phyloP scores from a whole-genome alignment of 2,113 vertebrate species.

The Odontesthes bonariensis region DNA sequence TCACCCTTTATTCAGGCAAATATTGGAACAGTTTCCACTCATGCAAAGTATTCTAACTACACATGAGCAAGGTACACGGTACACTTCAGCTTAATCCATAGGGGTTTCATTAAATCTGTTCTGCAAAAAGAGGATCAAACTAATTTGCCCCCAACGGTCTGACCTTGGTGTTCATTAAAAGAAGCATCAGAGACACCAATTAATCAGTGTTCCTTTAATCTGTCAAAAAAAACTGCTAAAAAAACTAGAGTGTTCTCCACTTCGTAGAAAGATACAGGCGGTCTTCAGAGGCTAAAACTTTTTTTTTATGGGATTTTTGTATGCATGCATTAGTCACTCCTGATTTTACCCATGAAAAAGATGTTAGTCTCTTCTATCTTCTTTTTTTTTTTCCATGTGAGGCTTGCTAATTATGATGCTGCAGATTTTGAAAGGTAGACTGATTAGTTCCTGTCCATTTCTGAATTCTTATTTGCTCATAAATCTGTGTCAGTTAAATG shows the following conservation, averaged over 20 bases:
- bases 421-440: slow-evolving; percentile 3
- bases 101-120: slow-evolving; percentile 79
- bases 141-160: slow-evolving; percentile 79
- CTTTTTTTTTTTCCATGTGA: not conserved
- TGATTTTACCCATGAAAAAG: slow-evolving; percentile 34
- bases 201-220: slow-evolving; percentile 81
- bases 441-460: slow-evolving; percentile 29
- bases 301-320: slow-evolving; percentile 26
- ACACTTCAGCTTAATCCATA: slow-evolving; percentile 60
- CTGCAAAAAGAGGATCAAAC: slow-evolving; percentile 77
- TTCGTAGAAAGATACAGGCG: slow-evolving; percentile 49
- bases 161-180: slow-evolving; percentile 82
- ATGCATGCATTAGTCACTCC: slow-evolving; percentile 15
- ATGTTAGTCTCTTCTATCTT: not conserved
- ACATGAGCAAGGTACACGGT: slow-evolving; percentile 48
- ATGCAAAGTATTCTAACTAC: slow-evolving; percentile 14
- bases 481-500: slow-evolving; percentile 12
- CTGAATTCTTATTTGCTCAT: not conserved
- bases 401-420: slow-evolving; percentile 35
- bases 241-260: slow-evolving; percentile 48
- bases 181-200: slow-evolving; percentile 81
- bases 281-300: slow-evolving; percentile 54
- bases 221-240: slow-evolving; percentile 60
- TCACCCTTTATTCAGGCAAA: slow-evolving; percentile 41
- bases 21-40: slow-evolving; percentile 43